phyloP scores from a whole-genome alignment of 2,797 vertebrate species.

The Bucorvus abyssinicus region DNA sequence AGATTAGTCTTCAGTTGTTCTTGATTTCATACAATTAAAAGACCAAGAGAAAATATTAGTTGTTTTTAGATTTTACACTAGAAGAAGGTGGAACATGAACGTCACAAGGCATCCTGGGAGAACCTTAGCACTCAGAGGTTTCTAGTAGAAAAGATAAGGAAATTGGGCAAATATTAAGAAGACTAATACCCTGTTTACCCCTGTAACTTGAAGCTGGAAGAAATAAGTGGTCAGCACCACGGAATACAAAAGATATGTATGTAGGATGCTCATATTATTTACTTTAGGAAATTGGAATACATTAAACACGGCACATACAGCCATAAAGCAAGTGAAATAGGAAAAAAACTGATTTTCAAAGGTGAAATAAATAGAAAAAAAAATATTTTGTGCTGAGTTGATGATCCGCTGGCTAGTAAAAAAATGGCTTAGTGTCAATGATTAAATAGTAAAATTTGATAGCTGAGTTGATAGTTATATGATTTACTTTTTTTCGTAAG shows the following conservation, averaged over 20 bases:
- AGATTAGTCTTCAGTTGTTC: no score
- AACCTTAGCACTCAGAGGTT: background rate
- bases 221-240: background rate
- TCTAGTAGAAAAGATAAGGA: background rate
- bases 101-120: background rate
- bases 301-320: background rate
- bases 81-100: background rate
- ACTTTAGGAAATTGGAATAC: background rate
- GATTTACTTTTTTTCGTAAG: background rate
- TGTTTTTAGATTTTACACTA: background rate
- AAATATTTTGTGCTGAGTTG: background rate
- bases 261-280: background rate
- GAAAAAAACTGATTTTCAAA: no score
- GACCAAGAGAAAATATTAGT: background rate
- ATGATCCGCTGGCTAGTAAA: background rate
- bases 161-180: background rate
- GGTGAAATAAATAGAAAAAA: background rate
- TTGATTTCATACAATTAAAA: background rate
- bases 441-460: background rate
- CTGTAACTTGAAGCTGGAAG: background rate
- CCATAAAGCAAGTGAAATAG: background rate
- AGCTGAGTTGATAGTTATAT: background rate
- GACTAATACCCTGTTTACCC: background rate
- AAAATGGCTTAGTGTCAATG: background rate
- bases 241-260: no score